Evolutionary conservation across 2,113 vertebrate species (phyloP).

Genomic region (Sinocyclocheilus maitianheensis): DNA sequence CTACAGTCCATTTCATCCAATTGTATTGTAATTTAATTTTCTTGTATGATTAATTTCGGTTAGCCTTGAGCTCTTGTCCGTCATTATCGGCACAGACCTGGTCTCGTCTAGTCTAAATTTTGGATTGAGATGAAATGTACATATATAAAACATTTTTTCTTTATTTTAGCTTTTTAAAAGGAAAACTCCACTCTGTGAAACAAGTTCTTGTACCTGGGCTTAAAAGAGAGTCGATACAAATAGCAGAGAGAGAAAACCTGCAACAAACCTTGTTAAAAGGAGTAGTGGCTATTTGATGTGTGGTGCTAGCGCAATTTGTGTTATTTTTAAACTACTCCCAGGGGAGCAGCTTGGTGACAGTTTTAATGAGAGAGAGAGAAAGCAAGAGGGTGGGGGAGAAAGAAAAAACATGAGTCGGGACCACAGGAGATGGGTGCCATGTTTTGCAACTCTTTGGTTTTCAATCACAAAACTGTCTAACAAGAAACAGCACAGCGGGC

Average conservation of each 20-base stretch:
- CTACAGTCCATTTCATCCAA: conserved; percentile 35
- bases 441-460: conserved; percentile 41
- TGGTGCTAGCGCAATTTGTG: conserved; percentile 51
- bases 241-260: conserved; percentile 26
- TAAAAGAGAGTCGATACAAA: conserved; percentile 23
- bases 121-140: conserved; percentile 6
- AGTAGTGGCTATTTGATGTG: conserved; percentile 66
- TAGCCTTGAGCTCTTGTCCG: background rate
- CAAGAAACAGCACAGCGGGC: conserved; percentile 24
- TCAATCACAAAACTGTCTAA: conserved; percentile 29
- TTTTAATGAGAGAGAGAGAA: conserved; percentile 70
- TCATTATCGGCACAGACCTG: background rate
- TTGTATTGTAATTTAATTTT: background rate
- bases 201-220: background rate
- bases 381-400: conserved; percentile 47
- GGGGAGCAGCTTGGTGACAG: conserved; percentile 59
- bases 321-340: conserved; percentile 72
- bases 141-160: background rate
- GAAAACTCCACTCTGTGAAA: background rate
- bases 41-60: background rate
- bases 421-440: conserved; percentile 33
- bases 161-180: background rate
- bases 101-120: background rate
- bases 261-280: conserved; percentile 56
- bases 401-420: conserved; percentile 20